phyloP scores from a whole-genome alignment of 2,888 invertebrate genomes.

The Anthophora plumipes region DNA sequence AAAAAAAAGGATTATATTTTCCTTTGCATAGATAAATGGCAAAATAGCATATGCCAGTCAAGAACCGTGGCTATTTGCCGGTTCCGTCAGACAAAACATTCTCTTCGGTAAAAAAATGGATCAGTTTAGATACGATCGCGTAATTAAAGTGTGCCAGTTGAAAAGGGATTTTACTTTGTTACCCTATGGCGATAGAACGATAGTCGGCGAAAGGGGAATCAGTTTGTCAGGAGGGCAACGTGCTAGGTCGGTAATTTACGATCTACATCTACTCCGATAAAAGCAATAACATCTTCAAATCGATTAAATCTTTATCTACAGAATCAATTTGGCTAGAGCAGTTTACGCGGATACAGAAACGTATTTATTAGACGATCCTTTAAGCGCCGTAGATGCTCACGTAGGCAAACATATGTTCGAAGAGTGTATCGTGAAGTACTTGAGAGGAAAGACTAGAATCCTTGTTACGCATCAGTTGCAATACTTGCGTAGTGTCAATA shows the following conservation, averaged over 20 bases:
- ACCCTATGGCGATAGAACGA: conserved; percentile 93
- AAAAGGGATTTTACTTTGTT: conserved; percentile 91
- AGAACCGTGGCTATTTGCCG: conserved; percentile 94
- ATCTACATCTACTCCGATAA: not conserved
- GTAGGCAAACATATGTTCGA: conserved; percentile 96
- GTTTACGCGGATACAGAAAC: conserved; percentile 94
- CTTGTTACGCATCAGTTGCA: conserved; percentile 88
- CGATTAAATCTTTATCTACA: conserved; percentile 35
- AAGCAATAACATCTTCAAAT: not conserved
- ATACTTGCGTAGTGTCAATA: conserved; percentile 84
- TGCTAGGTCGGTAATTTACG: conserved; percentile 84
- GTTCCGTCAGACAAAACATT: conserved; percentile 96
- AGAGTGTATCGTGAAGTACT: conserved; percentile 88
- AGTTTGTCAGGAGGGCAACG: conserved; percentile 92
- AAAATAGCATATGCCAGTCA: conserved; percentile 92
- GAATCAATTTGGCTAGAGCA: conserved; percentile 94
- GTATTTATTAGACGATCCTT: conserved; percentile 95
- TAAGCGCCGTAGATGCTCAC: conserved; percentile 96
- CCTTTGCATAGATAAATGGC: conserved; percentile 86
- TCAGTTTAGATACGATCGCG: conserved; percentile 88
- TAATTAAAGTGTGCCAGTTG: conserved; percentile 90
- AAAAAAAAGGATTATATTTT: not conserved
- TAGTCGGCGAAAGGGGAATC: conserved; percentile 94
- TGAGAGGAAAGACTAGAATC: conserved; percentile 86
- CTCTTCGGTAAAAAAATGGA: conserved; percentile 93